phyloP scores from a whole-genome alignment of 2,113 vertebrate species.

The human (Homo sapiens) region GRCh38 chrX:125253501-125254000 shows the following conservation, averaged over 20 bases:
- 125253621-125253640: constrained; percentile 49
- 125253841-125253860: constrained; percentile 22
- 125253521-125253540: constrained; percentile 21
- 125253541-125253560: constrained; percentile 40
- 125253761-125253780: constrained; percentile 31
- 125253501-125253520: constrained; percentile 53
- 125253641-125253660: constrained; percentile 59
- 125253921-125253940: constrained; percentile 11
- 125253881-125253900: constrained; percentile 60
- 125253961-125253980: constrained; percentile 12
- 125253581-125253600: constrained; percentile 54
- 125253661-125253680: constrained; percentile 60
- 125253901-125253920: constrained; percentile 55
- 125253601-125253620: constrained; percentile 71
- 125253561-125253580: constrained; percentile 67
- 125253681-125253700: constrained; percentile 59
- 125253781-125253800: constrained; percentile 58
- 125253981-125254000: constrained; percentile 2
- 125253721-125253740: constrained; percentile 57
- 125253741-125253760: constrained; percentile 24
- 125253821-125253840: constrained; percentile 46
- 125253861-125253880: neutral
- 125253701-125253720: constrained; percentile 50
- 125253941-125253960: constrained; percentile 31
- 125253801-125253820: neutral